Conservation (phyloP, 2,797 vertebrate species). For the Morelia viridis region DNA sequence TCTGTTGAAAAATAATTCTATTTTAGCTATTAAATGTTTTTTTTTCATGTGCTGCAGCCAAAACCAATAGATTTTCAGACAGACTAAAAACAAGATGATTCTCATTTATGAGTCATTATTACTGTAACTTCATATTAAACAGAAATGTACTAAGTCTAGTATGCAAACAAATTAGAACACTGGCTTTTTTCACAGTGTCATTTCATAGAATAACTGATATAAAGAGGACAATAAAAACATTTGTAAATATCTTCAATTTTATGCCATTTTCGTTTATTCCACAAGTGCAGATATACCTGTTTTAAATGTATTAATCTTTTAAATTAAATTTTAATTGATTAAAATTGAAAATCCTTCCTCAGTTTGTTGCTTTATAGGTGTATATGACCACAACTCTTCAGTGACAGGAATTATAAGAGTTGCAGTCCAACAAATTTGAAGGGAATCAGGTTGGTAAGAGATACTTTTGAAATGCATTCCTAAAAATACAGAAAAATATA, state of each 20-base stretch:
- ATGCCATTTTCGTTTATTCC: not conserved
- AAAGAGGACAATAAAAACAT: slow-evolving; percentile 4
- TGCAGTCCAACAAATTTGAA: not conserved
- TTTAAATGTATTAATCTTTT: not conserved
- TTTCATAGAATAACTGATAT: not conserved
- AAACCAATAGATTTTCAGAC: slow-evolving; percentile 54
- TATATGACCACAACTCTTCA: not conserved
- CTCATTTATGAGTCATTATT: slow-evolving; percentile 47
- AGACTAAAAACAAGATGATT: slow-evolving; percentile 63
- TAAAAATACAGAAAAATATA: not conserved
- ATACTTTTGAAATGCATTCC: not conserved
- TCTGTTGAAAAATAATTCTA: slow-evolving; percentile 10
- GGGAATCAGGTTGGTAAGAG: not conserved
- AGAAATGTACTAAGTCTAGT: slow-evolving; percentile 58
- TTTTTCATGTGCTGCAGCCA: slow-evolving; percentile 44
- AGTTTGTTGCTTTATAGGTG: not conserved
- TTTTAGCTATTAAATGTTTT: slow-evolving; percentile 37
- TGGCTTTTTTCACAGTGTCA: slow-evolving; percentile 20
- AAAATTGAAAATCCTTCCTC: not conserved
- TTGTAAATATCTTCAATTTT: not conserved
- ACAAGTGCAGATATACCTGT: not conserved
- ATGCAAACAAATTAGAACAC: slow-evolving; percentile 55
- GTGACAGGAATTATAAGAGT: not conserved
- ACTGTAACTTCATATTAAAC: slow-evolving; percentile 55
- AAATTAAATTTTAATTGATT: not conserved